These are phyloP conservation scores for Rhopalosiphum padi DNA, from an alignment of 1,140 invertebrate species.

Conservation along the genomic window DNA sequence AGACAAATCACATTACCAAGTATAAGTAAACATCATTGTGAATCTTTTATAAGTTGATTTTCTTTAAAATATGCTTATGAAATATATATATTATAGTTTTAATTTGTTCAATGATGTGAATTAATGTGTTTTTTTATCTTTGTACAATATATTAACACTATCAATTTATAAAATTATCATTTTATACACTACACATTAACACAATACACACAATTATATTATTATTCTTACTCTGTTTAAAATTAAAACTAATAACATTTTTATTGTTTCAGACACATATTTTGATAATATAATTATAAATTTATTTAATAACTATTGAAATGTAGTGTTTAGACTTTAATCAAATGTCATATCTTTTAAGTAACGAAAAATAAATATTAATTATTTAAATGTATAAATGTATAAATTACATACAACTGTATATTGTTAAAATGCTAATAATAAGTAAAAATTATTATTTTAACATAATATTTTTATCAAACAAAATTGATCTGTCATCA, in stretches of 20 bases:
- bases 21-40: neutral
- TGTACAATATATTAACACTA: neutral
- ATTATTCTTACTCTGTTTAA: neutral
- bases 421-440: too few relatives aligned
- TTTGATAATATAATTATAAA: neutral
- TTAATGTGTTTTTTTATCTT: neutral
- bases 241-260: neutral
- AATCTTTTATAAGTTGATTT: neutral
- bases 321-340: too few relatives aligned
- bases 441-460: too few relatives aligned
- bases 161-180: neutral
- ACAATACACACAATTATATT: neutral
- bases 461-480: too few relatives aligned
- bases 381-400: too few relatives aligned
- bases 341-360: too few relatives aligned
- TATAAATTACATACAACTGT: too few relatives aligned
- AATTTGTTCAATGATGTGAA: neutral
- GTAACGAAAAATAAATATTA: too few relatives aligned
- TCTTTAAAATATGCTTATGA: neutral
- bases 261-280: neutral
- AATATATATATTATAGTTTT: neutral
- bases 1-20: neutral
- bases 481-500: too few relatives aligned
- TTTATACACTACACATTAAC: neutral
- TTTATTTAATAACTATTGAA: too few relatives aligned